phyloP scores from a whole-genome alignment of 2,113 vertebrate genomes.

The Rattus rattus region DNA sequence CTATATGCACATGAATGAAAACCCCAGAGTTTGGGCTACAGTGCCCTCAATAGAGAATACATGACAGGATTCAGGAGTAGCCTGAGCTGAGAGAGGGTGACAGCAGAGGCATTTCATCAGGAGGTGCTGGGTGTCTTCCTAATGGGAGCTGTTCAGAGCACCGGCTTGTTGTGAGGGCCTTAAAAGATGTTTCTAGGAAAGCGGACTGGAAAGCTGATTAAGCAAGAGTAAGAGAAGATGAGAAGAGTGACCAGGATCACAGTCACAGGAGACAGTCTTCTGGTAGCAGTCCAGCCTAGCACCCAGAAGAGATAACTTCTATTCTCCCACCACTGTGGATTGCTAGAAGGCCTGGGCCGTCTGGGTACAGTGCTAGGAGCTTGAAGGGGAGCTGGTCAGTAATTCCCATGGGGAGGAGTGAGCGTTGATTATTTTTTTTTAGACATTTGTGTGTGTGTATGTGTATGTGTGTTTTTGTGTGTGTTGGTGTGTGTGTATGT shows the following conservation, averaged over 20 bases:
- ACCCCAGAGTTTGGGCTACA: background rate
- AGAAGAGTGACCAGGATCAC: slow-evolving; percentile 11
- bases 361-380: background rate
- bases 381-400: background rate
- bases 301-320: background rate
- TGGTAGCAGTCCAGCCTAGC: background rate
- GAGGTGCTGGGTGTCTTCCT: slow-evolving; percentile 46
- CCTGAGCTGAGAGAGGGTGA: slow-evolving; percentile 2
- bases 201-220: slow-evolving; percentile 51
- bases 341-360: background rate
- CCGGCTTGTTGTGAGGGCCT: slow-evolving; percentile 19
- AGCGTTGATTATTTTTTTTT: background rate
- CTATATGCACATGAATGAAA: background rate
- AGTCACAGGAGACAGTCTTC: background rate
- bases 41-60: background rate
- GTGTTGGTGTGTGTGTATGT: background rate
- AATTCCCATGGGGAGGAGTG: background rate
- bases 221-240: slow-evolving; percentile 39
- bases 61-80: slow-evolving; percentile 11
- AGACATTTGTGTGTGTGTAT: background rate
- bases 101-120: slow-evolving; percentile 22
- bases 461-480: background rate
- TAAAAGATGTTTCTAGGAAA: slow-evolving; percentile 73
- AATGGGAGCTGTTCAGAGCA: background rate
- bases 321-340: background rate